Evolutionary conservation across 2,797 vertebrate genomes (phyloP).

Genomic region (Xerus rutilus): DNA sequence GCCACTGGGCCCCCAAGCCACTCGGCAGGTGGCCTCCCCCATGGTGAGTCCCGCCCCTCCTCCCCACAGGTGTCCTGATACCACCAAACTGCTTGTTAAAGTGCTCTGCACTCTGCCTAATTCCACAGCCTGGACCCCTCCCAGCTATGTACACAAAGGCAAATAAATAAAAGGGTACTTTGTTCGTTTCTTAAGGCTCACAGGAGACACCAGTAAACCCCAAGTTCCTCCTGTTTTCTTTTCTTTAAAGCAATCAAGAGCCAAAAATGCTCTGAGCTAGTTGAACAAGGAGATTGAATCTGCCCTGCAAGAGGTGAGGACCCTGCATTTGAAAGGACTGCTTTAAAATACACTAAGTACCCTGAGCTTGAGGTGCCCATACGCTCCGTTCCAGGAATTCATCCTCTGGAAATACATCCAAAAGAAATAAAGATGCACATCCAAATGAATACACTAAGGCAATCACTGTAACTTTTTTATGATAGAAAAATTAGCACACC

Average conservation of each 20-base stretch:
- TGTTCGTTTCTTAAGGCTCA: slow-evolving; percentile 62
- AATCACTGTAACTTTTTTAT: not conserved
- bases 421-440: not conserved
- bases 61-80: not conserved
- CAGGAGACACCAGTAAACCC: slow-evolving; percentile 19
- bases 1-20: not conserved
- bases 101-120: not conserved
- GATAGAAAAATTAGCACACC: slow-evolving; percentile 35
- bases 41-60: not conserved
- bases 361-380: not conserved
- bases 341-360: not conserved
- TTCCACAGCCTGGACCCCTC: slow-evolving; percentile 6
- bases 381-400: not conserved
- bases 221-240: slow-evolving; percentile 31
- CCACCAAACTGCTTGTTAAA: not conserved
- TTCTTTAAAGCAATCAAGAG: slow-evolving; percentile 27
- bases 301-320: not conserved
- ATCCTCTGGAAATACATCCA: not conserved
- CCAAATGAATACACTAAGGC: not conserved
- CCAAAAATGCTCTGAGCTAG: not conserved
- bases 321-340: not conserved
- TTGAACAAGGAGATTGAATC: not conserved
- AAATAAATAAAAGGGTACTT: slow-evolving; percentile 67
- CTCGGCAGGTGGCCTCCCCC: not conserved
- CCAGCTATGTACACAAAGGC: slow-evolving; percentile 55